Evolutionary conservation across 2,113 vertebrate species (phyloP), one percentile per base, ranked within the genome.

Genomic region (Petroica traversi): DNA sequence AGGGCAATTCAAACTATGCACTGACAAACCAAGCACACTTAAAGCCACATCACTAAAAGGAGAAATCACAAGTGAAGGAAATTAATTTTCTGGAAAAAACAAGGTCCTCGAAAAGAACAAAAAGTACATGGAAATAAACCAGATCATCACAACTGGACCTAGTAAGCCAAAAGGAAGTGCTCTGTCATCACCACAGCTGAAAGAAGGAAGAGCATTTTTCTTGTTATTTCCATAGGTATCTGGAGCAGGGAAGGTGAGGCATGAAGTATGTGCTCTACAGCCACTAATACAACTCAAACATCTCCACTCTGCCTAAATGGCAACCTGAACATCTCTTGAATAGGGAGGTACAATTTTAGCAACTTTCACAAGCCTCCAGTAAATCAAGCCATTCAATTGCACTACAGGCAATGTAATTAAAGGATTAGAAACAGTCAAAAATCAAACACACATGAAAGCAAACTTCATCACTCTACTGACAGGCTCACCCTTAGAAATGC

Each of bases 181-280:
- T 57, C 63, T 66, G 49, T 64, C 14, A 41, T 12, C 0, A 2
- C 7, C 59, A 43, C 29, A 6, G 13, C 0, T 34, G 14, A 49
- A 74, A 73, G 38, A 33, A 83, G 8, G 28, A 33, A 28, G 49
- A 57, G 19, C 19, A 52, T 67, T 67, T 33, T 52, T 48, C 33
- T 63, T 5, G 0, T 28, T 49, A 41, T 62, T 58, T 36, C n/a
- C 29, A 31, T 3, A 26, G 29, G 9, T 68, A n/a, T 36, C 34
- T 31, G 23, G 26, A 85, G 38, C 46, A 79, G 43, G 8, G 46
- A 67, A 75, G 22, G 23, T 31, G 52, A 69, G 8, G n/a, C 41
- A 61, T 2, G 1, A 55, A 52, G 9, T 48, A 28, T 5, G 11
- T 1, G 5, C 49, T 46, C 58, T 34, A 33, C 20, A 64, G 55